Evolutionary conservation across 2,888 invertebrate species (phyloP), one percentile per base, ranked within the genome.

Genomic region (Eilema sororculum): DNA sequence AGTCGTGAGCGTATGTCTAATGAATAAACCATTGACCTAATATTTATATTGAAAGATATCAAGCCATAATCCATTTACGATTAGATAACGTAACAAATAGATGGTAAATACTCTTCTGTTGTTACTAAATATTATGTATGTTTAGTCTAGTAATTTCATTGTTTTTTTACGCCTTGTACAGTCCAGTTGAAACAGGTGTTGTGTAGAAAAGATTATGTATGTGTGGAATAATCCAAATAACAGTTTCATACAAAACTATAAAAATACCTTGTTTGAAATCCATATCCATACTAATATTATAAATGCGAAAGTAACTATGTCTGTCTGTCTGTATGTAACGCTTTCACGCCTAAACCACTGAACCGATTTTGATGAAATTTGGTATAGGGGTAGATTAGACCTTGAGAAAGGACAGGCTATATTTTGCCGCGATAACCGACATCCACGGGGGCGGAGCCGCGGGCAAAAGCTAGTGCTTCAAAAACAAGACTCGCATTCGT

Each of bases 81-180:
- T 46, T 46, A 46, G 46, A 46, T 41, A 41, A 41, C 10, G 20
- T 46, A 20, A 46, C 20, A 46, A n/a, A 25, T 58, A 37, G 33
- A 41, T 41, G 13, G 0, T 41, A 16, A n/a, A 41, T 41, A 41
- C 10, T 41, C 0, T 13, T 1, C 10, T 58, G 9, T 25, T 58
- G 16, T 24, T 58, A 58, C 16, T 24, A 28, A 4, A 28, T 33
- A 25, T 25, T 22, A 58, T 10, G 25, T 25, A 58, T 25, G 25
- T 58, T 58, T 58, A 58, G 58, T 58, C 24, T 58, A 58, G 58
- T 58, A 16, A 25, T 25, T 16, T 25, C 13, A 58, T 58, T 58
- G 58, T 58, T 58, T 58, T 58, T 16, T 12, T 57, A 4, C 24
- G 24, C 57, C 13, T 57, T 57, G 24, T 12, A 57, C 22, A 22